Conservation (phyloP, 2,797 vertebrate genomes). For the Malacoraja senta region DNA sequence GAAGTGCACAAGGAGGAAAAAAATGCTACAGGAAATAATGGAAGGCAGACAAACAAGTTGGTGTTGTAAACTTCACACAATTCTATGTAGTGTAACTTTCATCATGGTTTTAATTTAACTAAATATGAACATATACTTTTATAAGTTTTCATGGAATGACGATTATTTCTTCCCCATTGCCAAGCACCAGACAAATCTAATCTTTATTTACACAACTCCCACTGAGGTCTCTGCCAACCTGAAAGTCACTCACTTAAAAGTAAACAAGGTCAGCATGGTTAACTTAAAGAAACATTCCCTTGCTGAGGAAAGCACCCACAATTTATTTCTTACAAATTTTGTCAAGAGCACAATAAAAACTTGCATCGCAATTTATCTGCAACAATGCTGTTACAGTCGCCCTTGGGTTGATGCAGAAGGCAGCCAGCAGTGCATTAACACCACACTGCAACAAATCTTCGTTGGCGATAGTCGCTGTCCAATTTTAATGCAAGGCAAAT, state of each 20-base stretch:
- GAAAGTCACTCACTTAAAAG: neutral
- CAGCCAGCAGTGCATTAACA: conserved; percentile 10
- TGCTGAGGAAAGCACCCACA: neutral
- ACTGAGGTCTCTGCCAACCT: neutral
- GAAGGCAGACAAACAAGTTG: neutral
- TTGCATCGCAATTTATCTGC: neutral
- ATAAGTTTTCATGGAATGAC: neutral
- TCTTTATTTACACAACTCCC: neutral
- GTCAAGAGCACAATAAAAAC: neutral
- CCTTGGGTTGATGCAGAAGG: neutral
- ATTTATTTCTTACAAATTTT: neutral
- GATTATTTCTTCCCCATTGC: too few species aligned
- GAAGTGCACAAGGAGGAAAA: neutral
- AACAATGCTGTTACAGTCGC: neutral
- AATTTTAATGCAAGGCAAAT: neutral
- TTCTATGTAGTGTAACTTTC: neutral
- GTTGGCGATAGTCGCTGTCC: neutral
- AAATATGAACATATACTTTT: neutral
- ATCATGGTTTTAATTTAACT: neutral
- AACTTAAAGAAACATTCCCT: neutral
- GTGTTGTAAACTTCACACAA: neutral
- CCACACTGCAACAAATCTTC: conserved; percentile 3
- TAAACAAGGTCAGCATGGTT: neutral
- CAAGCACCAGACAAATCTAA: too few species aligned
- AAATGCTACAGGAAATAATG: neutral